These are phyloP conservation scores for Calidris pugnax DNA, from an alignment of 2,113 vertebrate species.

Conservation along the genomic window DNA sequence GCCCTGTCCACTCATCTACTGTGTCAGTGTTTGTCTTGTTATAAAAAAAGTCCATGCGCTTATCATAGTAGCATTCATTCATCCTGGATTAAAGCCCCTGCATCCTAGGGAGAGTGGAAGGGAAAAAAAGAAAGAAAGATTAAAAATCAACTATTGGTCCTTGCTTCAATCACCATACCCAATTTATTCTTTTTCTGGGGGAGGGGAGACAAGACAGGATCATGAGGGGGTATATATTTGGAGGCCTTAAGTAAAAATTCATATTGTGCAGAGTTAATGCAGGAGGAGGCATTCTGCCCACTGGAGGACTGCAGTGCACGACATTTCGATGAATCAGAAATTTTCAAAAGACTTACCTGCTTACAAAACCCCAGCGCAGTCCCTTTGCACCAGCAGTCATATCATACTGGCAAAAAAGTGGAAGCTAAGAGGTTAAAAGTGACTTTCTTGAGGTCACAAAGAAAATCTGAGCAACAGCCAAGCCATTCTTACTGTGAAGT, in stretches of 20 bases:
- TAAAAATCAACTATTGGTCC: neutral
- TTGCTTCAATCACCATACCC: neutral
- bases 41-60: conserved; percentile 93
- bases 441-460: neutral
- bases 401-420: neutral
- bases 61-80: conserved; percentile 86
- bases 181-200: neutral
- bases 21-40: conserved; percentile 79
- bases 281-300: neutral
- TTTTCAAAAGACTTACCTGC: neutral
- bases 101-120: conserved; percentile 66
- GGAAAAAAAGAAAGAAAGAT: neutral
- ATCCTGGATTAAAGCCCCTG: conserved; percentile 77
- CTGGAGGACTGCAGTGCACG: neutral
- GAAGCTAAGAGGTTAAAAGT: conserved; percentile 24
- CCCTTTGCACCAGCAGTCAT: neutral
- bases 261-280: neutral
- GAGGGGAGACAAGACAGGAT: neutral
- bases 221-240: accelerated
- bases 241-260: neutral
- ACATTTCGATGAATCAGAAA: neutral
- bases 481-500: conserved; percentile 24
- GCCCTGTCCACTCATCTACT: conserved; percentile 78
- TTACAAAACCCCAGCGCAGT: neutral
- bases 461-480: conserved; percentile 9